Evolutionary conservation across 1,140 invertebrate species (phyloP), one percentile per base, ranked within the genome.

Genomic region (Drosophila tropicalis): DNA sequence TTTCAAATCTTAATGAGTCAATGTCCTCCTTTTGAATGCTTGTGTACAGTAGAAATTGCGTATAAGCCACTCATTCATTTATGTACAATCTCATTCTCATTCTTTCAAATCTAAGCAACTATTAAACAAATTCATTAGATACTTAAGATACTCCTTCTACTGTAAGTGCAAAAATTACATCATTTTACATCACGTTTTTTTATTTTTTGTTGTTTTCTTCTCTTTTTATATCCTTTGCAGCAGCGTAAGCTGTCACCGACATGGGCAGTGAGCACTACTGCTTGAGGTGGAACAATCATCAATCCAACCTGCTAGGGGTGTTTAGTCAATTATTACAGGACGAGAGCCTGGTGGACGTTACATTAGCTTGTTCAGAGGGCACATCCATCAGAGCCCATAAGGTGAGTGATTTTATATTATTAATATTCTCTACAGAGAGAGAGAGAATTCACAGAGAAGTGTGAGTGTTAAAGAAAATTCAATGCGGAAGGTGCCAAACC

Each of bases 221-320:
- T 40, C 2, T 62, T 32, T n/a, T n/a, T n/a, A n/a, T 62, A 12
- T 39, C 1, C 19, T 62, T 94, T 93, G 79, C 94, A 96, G 95
- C 95, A 96, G 95, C 95, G 95, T 94, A 96, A 96, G 95, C 94
- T 95, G 95, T 95, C 95, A 95, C 95, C 96, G 96, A 96, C 95
- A 97, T 97, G 96, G 96, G 96, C 96, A 97, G 96, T 96, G 96
- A 97, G 96, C 96, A 97, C 94, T 97, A 97, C 95, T 97, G 96
- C 95, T 96, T 97, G 94, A 96, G 96, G 95, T 97, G 96, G 96
- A 97, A 97, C 95, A 97, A 97, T 97, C 96, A 97, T 96, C 96
- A 97, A 95, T 97, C 96, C 95, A 97, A 97, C 95, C 95, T 97
- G 94, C 95, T 97, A 94, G 96, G 96, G 93, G 97, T 97, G 93